Evolutionary conservation across 1,140 invertebrate genomes (phyloP).

Genomic region (Nilaparvata lugens): DNA sequence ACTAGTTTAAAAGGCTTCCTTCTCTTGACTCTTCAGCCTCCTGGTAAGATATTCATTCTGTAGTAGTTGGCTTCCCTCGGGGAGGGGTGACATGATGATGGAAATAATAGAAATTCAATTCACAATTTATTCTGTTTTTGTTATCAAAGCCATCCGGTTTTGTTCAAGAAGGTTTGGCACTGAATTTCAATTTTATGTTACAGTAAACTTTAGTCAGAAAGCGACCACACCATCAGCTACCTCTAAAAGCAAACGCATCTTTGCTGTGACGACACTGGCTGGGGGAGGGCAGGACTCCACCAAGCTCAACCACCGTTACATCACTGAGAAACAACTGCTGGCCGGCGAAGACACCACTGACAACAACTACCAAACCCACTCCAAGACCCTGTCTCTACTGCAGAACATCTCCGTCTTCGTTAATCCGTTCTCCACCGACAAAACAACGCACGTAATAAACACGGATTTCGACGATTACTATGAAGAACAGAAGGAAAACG

Average conservation of each 20-base stretch:
- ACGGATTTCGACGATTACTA: slow-evolving; percentile 30
- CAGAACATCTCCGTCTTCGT: slow-evolving; percentile 45
- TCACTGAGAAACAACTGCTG: slow-evolving; percentile 44
- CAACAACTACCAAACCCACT: slow-evolving; percentile 23
- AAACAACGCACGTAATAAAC: slow-evolving; percentile 18
- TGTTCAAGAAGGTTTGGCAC: no score
- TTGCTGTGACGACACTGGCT: slow-evolving; percentile 40
- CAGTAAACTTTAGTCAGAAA: no score
- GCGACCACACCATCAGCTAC: no score
- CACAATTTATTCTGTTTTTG: no score
- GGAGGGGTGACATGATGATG: no score
- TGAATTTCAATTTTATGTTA: no score
- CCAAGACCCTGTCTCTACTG: slow-evolving; percentile 41
- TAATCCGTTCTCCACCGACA: slow-evolving; percentile 39
- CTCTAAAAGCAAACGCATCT: slow-evolving; percentile 28
- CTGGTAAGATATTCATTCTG: no score
- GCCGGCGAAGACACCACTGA: slow-evolving; percentile 37
- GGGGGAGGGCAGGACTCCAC: slow-evolving; percentile 35
- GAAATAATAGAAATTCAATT: no score
- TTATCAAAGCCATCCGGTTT: no score
- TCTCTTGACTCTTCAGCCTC: no score
- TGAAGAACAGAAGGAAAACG: slow-evolving; percentile 22
- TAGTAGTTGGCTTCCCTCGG: no score
- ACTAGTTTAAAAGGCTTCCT: no score
- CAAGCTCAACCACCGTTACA: slow-evolving; percentile 31